Evolutionary conservation across 2,113 vertebrate species (phyloP), one percentile per base, ranked within the genome.

Genomic region (Cichladusa arquata): DNA sequence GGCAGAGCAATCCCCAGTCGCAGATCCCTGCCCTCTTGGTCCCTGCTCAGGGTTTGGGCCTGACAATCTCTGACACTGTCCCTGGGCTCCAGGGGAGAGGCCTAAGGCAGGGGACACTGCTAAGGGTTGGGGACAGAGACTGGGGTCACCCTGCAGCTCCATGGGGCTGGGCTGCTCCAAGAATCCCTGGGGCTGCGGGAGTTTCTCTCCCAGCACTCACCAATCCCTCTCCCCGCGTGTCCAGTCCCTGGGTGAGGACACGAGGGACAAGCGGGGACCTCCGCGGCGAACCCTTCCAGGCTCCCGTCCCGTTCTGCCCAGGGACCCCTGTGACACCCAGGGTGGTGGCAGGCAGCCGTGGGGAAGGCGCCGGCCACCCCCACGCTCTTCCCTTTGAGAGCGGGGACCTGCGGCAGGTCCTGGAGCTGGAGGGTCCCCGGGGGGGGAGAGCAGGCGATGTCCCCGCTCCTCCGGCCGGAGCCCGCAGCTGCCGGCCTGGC

Each of bases 401-500:
- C 5, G 4, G 81, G 34, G 44, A 54, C 40, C 58, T 44, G 12
- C 4, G 14, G 62, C 71, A 14, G 44, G n/a, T 45, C 40, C 4
- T 8, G 13, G 53, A 51, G 25, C 42, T 16, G 40, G 61, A 10
- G 77, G 38, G 34, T n/a, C 26, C 70, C 70, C 20, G 11, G 29
- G 47, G 1, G 1, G 38, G 20, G 72, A 64, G 48, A 47, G 34
- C 81, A 12, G 66, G 47, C 7, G 29, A 69, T 50, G 64, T 11
- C 77, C 69, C 62, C 19, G 5, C 53, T 91, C 22, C 53, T 47
- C 38, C 24, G 64, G 77, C 81, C 31, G 12, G 70, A 88, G 80
- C 53, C 84, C 65, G 81, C 95, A 95, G 96, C 96, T 97, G 97
- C 90, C 71, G 54, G 76, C 88, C 88, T 48, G 84, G 65, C 73